A percentile compares a stretch with the other conserved stretches of the same genome.
Evolutionary conservation across 2,888 invertebrate genomes (phyloP).

Genomic region (Mechanitis mazaeus): DNA sequence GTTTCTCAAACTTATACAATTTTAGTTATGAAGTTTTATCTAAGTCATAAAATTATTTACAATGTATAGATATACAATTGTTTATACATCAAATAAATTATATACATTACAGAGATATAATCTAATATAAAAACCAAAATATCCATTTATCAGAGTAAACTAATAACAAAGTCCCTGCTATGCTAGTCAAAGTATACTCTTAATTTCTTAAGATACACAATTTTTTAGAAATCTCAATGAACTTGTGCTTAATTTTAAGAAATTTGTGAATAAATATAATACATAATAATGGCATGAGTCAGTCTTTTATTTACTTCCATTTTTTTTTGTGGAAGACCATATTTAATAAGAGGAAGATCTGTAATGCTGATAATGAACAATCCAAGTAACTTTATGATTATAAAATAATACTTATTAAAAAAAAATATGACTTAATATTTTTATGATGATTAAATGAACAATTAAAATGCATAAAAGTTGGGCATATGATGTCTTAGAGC

Average conservation of each 20-base stretch:
- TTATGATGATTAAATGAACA: too few species aligned
- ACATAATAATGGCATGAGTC: conserved; percentile 60
- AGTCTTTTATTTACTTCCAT: conserved; percentile 62
- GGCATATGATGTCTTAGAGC: too few species aligned
- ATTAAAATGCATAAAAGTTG: too few species aligned
- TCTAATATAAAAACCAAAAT: conserved; percentile 14
- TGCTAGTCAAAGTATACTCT: conserved; percentile 64
- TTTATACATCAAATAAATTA: conserved; percentile 42
- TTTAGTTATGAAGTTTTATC: conserved; percentile 29
- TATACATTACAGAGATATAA: conserved; percentile 36
- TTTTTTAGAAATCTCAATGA: conserved; percentile 44
- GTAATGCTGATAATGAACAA: not conserved
- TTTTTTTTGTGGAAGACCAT: conserved; percentile 40
- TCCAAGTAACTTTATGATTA: too few species aligned
- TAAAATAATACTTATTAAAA: too few species aligned
- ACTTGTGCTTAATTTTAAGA: conserved; percentile 54
- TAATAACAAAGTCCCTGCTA: conserved; percentile 46
- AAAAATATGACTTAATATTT: too few species aligned
- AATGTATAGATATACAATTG: conserved; percentile 44
- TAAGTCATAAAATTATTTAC: conserved; percentile 43
- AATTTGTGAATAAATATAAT: conserved; percentile 57
- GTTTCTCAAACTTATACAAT: conserved; percentile 22
- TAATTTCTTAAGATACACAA: conserved; percentile 36
- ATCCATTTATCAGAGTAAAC: conserved; percentile 37
- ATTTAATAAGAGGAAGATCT: not conserved